These are phyloP conservation scores for Dryobotodes eremita DNA, from an alignment of 2,888 invertebrate genomes.

Conservation along the genomic window DNA sequence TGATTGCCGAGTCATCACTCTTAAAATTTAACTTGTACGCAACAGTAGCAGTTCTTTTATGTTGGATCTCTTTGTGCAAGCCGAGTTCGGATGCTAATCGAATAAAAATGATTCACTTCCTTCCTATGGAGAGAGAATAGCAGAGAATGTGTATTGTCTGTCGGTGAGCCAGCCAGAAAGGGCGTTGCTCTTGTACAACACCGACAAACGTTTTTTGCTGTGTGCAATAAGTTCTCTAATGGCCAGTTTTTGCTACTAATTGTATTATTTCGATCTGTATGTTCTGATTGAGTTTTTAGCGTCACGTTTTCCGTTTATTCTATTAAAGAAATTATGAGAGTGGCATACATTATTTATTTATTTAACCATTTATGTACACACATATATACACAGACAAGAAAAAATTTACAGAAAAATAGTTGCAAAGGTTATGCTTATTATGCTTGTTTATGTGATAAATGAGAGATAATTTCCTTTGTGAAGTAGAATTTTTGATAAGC, in stretches of 20 bases:
- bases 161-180: constrained; percentile 68
- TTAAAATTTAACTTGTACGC: constrained; percentile 66
- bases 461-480: neutral
- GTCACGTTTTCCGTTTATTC: neutral
- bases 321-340: neutral
- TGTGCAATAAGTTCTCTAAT: constrained; percentile 62
- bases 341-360: neutral
- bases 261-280: constrained; percentile 4
- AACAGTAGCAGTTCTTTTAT: constrained; percentile 73
- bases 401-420: too few relatives aligned
- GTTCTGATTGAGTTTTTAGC: neutral
- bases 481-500: neutral
- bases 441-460: too few relatives aligned
- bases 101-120: constrained; percentile 86
- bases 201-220: constrained; percentile 72
- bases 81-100: constrained; percentile 76
- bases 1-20: constrained; percentile 67
- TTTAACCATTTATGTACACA: too few relatives aligned
- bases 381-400: too few relatives aligned
- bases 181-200: constrained; percentile 73
- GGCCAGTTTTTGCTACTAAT: constrained; percentile 32
- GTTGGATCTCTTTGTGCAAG: constrained; percentile 71
- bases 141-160: constrained; percentile 72
- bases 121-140: constrained; percentile 74
- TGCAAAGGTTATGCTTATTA: too few relatives aligned